Evolutionary conservation across 2,797 vertebrate genomes (phyloP).

Genomic region (Petrocephalus sullivani): DNA sequence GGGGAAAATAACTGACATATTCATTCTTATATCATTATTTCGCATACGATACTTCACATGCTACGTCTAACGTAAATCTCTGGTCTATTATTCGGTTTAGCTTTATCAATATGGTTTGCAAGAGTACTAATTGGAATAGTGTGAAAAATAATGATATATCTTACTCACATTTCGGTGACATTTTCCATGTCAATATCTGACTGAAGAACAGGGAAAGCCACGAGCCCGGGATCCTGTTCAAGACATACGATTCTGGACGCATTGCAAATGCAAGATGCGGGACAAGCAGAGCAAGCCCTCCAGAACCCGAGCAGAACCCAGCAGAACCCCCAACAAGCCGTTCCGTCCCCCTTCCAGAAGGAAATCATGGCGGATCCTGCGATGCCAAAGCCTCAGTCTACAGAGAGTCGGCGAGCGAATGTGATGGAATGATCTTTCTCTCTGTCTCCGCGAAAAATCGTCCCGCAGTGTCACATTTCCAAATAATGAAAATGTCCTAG

Average conservation of each 20-base stretch:
- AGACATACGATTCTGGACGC: constrained; percentile 79
- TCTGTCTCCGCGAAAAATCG: constrained; percentile 51
- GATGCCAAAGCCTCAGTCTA: constrained; percentile 40
- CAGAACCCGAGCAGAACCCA: constrained; percentile 72
- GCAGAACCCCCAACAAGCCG: constrained; percentile 74
- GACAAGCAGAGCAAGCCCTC: constrained; percentile 74
- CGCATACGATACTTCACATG: neutral
- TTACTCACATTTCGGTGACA: constrained; percentile 94
- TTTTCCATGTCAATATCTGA: constrained; percentile 79
- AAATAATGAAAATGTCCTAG: constrained; percentile 13
- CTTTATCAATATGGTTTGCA: neutral
- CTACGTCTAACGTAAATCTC: neutral
- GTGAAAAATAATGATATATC: neutral
- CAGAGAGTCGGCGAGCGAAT: constrained; percentile 49
- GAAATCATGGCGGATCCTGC: constrained; percentile 69
- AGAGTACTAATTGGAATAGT: neutral
- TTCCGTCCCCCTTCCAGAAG: constrained; percentile 63
- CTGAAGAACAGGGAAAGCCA: constrained; percentile 81
- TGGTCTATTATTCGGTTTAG: neutral
- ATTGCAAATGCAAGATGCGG: constrained; percentile 80
- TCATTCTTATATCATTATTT: neutral
- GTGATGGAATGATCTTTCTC: constrained; percentile 64
- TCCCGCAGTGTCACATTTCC: constrained; percentile 7
- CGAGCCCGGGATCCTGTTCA: constrained; percentile 69
- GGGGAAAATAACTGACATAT: neutral